Percentiles rank a stretch among this genome's conserved stretches.
Conservation (phyloP, 2,113 vertebrate species). For the human region DNA sequence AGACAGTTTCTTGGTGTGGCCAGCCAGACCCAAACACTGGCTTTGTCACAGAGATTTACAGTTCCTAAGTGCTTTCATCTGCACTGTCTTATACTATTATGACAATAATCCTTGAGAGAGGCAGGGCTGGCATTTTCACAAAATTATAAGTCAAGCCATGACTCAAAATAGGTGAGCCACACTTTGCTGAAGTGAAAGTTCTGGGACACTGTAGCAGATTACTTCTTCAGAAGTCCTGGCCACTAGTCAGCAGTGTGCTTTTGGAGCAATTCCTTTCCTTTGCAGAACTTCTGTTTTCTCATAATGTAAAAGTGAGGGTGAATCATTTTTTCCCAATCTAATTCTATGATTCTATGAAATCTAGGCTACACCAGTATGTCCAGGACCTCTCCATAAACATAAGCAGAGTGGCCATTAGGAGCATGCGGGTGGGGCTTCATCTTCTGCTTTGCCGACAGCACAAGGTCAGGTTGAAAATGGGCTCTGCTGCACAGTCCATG, state of each 20-base stretch:
- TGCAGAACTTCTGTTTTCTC: not conserved
- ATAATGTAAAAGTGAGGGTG: not conserved
- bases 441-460: not conserved
- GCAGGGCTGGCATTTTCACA: not conserved
- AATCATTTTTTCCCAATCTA: not conserved
- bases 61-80: not conserved
- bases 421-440: not conserved
- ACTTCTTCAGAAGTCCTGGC: not conserved
- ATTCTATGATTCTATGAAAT: not conserved
- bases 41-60: not conserved
- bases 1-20: not conserved
- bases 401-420: not conserved
- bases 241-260: not conserved
- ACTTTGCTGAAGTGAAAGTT: not conserved
- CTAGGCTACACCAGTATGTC: not conserved
- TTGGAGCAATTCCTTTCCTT: not conserved
- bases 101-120: not conserved
- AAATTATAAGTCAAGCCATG: not conserved
- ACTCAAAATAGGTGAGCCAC: not conserved
- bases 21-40: not conserved
- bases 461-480: not conserved
- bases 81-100: not conserved
- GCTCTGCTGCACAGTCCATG: not conserved
- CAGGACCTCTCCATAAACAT: not conserved
- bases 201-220: not conserved